Conservation (phyloP, 2,888 invertebrate species). For the Agrilus cyanescens region DNA sequence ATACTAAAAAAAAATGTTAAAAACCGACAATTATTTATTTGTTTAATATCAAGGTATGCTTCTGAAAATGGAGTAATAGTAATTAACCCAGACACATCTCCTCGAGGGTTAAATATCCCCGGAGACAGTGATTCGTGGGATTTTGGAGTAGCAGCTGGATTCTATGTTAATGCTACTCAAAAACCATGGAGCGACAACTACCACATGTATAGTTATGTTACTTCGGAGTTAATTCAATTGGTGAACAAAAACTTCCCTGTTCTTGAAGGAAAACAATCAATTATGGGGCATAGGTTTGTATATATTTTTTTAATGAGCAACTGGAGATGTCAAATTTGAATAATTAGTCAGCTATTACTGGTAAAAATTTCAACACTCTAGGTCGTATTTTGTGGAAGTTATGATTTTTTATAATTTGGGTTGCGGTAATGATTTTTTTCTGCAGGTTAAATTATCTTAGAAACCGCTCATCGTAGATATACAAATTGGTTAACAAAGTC, state of each 20-base stretch:
- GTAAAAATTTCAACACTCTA: too few relatives aligned
- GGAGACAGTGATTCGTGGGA: constrained; percentile 90
- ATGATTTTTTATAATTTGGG: too few relatives aligned
- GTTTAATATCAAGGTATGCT: constrained; percentile 48
- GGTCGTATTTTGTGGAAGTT: too few relatives aligned
- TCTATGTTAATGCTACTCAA: constrained; percentile 84
- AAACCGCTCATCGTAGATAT: too few relatives aligned
- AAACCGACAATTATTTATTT: background rate
- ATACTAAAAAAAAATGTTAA: too few relatives aligned
- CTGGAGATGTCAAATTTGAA: too few relatives aligned
- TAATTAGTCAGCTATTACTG: too few relatives aligned
- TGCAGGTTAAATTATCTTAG: too few relatives aligned
- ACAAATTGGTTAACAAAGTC: too few relatives aligned
- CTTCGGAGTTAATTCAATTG: constrained; percentile 67
- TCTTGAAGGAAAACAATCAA: constrained; percentile 50
- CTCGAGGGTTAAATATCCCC: constrained; percentile 75
- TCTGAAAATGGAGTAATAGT: constrained; percentile 75
- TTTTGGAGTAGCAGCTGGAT: constrained; percentile 92
- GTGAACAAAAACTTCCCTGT: constrained; percentile 65
- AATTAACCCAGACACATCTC: constrained; percentile 93
- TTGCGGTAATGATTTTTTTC: too few relatives aligned
- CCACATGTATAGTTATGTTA: constrained; percentile 92
- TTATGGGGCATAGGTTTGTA: constrained; percentile 66
- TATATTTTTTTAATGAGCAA: constrained; percentile 3
- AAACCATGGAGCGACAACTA: constrained; percentile 91